Conservation (phyloP, 2,888 invertebrate genomes). For the Oligia strigilis region DNA sequence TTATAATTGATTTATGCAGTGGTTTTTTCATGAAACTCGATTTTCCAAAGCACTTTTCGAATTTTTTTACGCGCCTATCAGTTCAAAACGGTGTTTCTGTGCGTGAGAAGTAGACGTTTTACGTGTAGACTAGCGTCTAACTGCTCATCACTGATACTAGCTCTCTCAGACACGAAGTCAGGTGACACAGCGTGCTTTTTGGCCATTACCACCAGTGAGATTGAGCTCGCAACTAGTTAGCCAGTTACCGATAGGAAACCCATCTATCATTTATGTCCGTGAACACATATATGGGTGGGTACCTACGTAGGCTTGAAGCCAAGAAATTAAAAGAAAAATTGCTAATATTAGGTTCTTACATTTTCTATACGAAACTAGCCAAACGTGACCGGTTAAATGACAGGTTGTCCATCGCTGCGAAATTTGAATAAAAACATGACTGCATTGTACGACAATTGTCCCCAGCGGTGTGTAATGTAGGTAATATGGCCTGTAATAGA, state of each 20-base stretch:
- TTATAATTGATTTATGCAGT: too few relatives aligned
- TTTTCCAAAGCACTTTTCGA: too few relatives aligned
- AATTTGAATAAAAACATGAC: conserved; percentile 22
- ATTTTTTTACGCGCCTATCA: too few relatives aligned
- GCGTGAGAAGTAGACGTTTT: too few relatives aligned
- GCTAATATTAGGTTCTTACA: conserved; percentile 1
- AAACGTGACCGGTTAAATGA: conserved; percentile 50
- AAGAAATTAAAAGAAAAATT: conserved; percentile 31
- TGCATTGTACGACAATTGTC: conserved; percentile 21
- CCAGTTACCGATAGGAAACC: background rate
- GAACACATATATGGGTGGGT: conserved; percentile 25
- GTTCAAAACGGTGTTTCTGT: too few relatives aligned
- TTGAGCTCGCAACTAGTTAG: background rate
- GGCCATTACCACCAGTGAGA: too few relatives aligned
- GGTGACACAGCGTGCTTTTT: too few relatives aligned
- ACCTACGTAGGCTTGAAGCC: conserved; percentile 20
- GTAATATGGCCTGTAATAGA: conserved; percentile 9
- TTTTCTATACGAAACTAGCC: conserved; percentile 47
- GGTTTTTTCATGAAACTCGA: too few relatives aligned
- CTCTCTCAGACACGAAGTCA: too few relatives aligned
- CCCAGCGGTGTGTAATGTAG: background rate
- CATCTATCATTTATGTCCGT: background rate
- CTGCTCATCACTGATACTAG: too few relatives aligned
- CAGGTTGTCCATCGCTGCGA: conserved; percentile 14
- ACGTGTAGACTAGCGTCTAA: too few relatives aligned